These are phyloP conservation scores for Champsocephalus gunnari DNA, from an alignment of 2,797 vertebrate species.

Conservation along the genomic window DNA sequence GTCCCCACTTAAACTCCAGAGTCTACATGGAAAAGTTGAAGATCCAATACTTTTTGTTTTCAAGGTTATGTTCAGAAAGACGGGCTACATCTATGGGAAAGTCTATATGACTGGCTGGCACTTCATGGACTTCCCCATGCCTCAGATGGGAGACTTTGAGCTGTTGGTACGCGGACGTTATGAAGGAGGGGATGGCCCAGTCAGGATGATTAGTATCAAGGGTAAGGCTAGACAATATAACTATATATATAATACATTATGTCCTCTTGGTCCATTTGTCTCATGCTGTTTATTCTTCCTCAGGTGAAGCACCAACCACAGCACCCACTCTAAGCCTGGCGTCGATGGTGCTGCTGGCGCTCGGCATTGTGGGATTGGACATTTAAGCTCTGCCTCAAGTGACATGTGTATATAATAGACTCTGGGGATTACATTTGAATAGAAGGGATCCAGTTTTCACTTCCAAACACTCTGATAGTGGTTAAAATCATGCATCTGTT, in stretches of 20 bases:
- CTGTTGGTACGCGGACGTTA: constrained; percentile 95
- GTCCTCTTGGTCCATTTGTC: neutral
- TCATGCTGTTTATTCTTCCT: constrained; percentile 22
- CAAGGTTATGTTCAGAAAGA: constrained; percentile 95
- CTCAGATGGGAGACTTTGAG: constrained; percentile 92
- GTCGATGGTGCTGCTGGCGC: constrained; percentile 82
- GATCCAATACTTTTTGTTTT: neutral
- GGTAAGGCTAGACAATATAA: constrained; percentile 76
- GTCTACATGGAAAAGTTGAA: neutral
- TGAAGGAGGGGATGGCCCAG: constrained; percentile 95
- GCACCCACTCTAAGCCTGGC: constrained; percentile 80
- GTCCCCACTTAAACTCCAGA: neutral
- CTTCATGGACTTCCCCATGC: constrained; percentile 95
- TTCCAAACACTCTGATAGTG: constrained; percentile 38
- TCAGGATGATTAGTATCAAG: constrained; percentile 92
- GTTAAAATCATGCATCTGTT: constrained; percentile 24
- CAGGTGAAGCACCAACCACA: constrained; percentile 75
- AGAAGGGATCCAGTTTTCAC: constrained; percentile 30
- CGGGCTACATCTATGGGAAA: constrained; percentile 93
- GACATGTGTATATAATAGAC: constrained; percentile 78
- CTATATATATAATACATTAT: neutral
- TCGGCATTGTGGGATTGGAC: constrained; percentile 87
- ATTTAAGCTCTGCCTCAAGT: constrained; percentile 76
- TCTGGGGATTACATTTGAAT: constrained; percentile 69
- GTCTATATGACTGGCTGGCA: constrained; percentile 95